Conservation (phyloP, 2,888 invertebrate genomes). For the Idaea dimidiata region DNA sequence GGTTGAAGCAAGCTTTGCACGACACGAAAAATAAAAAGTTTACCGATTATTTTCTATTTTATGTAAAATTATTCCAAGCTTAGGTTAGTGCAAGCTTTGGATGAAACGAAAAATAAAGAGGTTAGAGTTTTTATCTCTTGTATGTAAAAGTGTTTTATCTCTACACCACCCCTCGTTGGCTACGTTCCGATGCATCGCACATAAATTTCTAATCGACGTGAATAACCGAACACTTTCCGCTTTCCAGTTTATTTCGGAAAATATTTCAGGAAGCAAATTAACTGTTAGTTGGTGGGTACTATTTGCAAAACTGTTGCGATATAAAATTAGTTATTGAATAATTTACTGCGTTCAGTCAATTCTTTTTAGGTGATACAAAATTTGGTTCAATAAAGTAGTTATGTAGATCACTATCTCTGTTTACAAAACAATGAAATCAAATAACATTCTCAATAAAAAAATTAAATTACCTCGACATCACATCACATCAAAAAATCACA, state of each 20-base stretch:
- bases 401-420: background rate
- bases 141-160: background rate
- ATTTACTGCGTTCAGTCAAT: background rate
- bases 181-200: constrained; percentile 4
- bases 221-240: background rate
- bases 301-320: background rate
- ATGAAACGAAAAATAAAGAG: too few relatives aligned
- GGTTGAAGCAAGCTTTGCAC: too few relatives aligned
- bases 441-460: too few relatives aligned
- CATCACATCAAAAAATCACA: too few relatives aligned
- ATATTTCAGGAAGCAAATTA: background rate
- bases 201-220: constrained; percentile 5
- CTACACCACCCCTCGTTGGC: constrained; percentile 2
- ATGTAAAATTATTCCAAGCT: too few relatives aligned
- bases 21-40: too few relatives aligned
- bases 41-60: too few relatives aligned
- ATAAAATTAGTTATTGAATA: background rate
- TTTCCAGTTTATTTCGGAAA: background rate
- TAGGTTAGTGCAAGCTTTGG: too few relatives aligned
- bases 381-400: background rate
- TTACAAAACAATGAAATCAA: background rate
- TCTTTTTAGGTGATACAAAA: background rate
- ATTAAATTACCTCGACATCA: too few relatives aligned
- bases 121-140: too few relatives aligned
- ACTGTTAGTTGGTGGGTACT: background rate